Conservation (phyloP, 92 coral and sea anemone species). For the Actinostola sp. region DNA sequence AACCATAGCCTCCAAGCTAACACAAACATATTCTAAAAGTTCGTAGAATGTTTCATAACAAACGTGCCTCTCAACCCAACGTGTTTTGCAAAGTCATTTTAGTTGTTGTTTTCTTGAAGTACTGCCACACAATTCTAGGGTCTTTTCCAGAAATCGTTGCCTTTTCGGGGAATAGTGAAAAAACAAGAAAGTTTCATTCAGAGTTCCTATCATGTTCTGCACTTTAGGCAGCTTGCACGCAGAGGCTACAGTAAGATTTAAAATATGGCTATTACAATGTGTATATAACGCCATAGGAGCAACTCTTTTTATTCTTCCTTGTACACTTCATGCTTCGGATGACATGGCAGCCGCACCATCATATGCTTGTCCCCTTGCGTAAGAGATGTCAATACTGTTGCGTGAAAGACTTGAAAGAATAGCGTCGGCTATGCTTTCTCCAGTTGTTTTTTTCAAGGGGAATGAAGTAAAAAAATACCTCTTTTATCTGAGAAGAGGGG, state of each 20-base stretch:
- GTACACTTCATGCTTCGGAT: constrained; percentile 55
- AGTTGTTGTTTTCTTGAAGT: constrained; percentile 39
- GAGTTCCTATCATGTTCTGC: constrained; percentile 54
- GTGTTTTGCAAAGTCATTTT: constrained; percentile 52
- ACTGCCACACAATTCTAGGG: constrained; percentile 43
- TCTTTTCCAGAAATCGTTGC: constrained; percentile 46
- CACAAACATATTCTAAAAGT: constrained; percentile 46
- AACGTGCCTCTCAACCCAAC: constrained; percentile 50
- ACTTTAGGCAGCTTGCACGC: constrained; percentile 46
- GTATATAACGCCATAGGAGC: constrained; percentile 50
- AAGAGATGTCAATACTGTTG: constrained; percentile 52
- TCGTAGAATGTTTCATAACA: constrained; percentile 41
- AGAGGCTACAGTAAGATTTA: constrained; percentile 55
- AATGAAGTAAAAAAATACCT: constrained; percentile 36
- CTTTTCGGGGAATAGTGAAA: constrained; percentile 50
- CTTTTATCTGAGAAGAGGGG: too few relatives aligned
- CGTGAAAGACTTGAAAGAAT: constrained; percentile 32
- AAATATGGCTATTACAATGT: constrained; percentile 57
- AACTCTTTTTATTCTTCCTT: constrained; percentile 50
- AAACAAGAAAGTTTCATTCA: constrained; percentile 50
- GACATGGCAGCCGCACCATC: constrained; percentile 66
- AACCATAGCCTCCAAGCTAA: constrained; percentile 44
- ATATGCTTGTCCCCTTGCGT: constrained; percentile 65
- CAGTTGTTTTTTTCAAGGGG: constrained; percentile 49
- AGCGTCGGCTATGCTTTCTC: constrained; percentile 30